Percentiles rank a stretch among this genome's conserved stretches.
Conservation (phyloP, 1,140 invertebrate genomes). For the Goniozus legneri region DNA sequence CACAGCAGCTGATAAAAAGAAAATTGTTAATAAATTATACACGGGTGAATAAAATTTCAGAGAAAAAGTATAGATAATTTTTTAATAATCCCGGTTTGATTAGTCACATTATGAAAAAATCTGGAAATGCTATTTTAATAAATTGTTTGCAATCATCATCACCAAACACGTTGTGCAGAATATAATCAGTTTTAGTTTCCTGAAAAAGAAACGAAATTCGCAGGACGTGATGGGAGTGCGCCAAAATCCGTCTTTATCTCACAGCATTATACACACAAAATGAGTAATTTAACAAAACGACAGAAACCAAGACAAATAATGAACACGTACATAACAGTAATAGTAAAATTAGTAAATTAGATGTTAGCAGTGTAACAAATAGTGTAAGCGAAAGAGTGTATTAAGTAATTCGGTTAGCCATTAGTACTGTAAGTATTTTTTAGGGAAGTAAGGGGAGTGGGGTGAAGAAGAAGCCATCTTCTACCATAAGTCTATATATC, state of each 20-base stretch:
- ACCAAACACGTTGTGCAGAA: conserved; percentile 47
- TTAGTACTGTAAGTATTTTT: too few species aligned
- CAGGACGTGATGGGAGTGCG: conserved; percentile 17
- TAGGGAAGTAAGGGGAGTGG: too few species aligned
- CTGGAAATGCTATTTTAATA: conserved; percentile 18
- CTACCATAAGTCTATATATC: too few species aligned
- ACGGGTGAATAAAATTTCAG: conserved; percentile 7
- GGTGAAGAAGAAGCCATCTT: too few species aligned
- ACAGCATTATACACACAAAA: conserved; percentile 29
- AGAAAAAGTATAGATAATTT: too few species aligned
- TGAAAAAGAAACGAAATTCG: conserved; percentile 38
- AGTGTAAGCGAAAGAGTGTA: too few species aligned
- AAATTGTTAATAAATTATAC: background rate
- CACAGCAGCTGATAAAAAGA: background rate
- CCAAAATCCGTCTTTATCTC: conserved; percentile 43
- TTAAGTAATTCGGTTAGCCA: too few species aligned
- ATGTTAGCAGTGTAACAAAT: too few species aligned
- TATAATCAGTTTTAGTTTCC: conserved; percentile 30
- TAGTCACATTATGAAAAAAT: background rate
- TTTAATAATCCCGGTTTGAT: too few species aligned
- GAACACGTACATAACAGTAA: background rate
- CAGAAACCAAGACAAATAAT: conserved; percentile 1
- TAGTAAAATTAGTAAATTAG: too few species aligned
- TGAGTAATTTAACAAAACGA: conserved; percentile 9
- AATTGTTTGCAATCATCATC: conserved; percentile 26